Evolutionary conservation across 2,888 invertebrate species (phyloP), one percentile per base, ranked within the genome.

Genomic region (Tillus elongatus): DNA sequence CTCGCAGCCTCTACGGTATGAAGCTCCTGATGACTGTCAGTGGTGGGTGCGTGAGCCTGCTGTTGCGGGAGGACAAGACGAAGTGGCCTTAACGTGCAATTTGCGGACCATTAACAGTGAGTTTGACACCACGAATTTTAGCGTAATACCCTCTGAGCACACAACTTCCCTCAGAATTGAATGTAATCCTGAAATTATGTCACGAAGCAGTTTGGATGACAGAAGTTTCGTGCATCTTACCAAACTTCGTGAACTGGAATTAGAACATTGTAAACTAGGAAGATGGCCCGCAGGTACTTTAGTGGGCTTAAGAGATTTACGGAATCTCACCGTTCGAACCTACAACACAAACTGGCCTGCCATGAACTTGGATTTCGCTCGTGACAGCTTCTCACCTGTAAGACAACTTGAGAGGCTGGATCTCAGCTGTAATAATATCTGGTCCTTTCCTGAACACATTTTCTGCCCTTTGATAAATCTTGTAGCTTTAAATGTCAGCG

Each of bases 251-350:
- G 83, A 85, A 58, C 72, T 91, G 54, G 77, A 81, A 57, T 71
- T 91, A 57, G 84, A 85, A 64, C 82, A 85, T 64, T 91, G 91
- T 72, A 89, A 90, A 70, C 70, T 91, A 61, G 80, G 80, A 49
- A 76, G 81, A 64, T 82, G 90, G 76, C 84, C 85, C 44, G 73
- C 82, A 28, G 82, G 82, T 45, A 81, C 87, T 31, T 72, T 93
- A 40, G 73, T 77, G 43, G 90, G 89, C 3, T 71, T 92, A 43
- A 71, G 78, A 52, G 83, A 88, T 61, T 73, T 93, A 40, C 71
- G 83, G 50, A 89, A 88, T 70, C 73, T 93, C 48, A 87, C 89
- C 40, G 75, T 93, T 46, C 75, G 82, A 52, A 89, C 89, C 30
- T 78, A 86, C 66, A 88, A 88, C 63, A 81, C 81, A 33, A 79